Base-by-base conservation (phyloP, 2,113 vertebrate species). In the Podarcis muralis region DNA sequence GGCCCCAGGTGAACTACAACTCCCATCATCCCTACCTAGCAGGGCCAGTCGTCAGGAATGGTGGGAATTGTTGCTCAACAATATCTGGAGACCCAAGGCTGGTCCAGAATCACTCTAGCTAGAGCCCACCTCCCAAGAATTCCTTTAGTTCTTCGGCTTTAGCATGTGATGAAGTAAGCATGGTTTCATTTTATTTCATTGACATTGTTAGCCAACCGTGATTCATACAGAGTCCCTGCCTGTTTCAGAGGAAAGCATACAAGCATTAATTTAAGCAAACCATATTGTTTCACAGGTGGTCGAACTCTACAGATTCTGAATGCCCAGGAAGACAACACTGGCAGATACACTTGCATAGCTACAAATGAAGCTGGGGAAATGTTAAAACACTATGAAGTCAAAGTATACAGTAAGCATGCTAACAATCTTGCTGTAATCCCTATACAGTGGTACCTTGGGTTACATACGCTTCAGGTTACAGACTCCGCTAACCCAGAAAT, bases 281-380 rank as follows among this genome's bases (percentile, higher is more conserved):
- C 25, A 0, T 65, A 0, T 90, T 65, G 76, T 86, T 92, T 84
- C 93, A 23, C 91, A 99, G 99, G 99, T 87, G 99, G 98, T 0
- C 95, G 98, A 43, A 99, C 98, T 0, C 96, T 99, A 86, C 99
- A 99, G 97, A 98, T 99, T 89, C 96, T 99, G 43, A 99, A 95
- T 57, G 98, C 98, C 0, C 97, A 97, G 93, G 97, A 98, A 85
- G 97, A 98, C 89, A 96, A 97, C 23, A 93, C 98, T 89, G 99
- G 98, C 43, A 97, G 97, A 89, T 99, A 99, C 2, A 98, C 98
- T 3, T 99, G 99, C 87, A 94, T 98, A 78, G 99, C 99, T 87
- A 98, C 98, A 1, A 99, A 99, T 25, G 99, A 99, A 90, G 99
- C 99, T 1, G 99, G 99, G 78, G 97, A 98, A 91, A 97, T 96